phyloP scores from a whole-genome alignment of 2,888 invertebrate species.

The Willowsia nigromaculata region DNA sequence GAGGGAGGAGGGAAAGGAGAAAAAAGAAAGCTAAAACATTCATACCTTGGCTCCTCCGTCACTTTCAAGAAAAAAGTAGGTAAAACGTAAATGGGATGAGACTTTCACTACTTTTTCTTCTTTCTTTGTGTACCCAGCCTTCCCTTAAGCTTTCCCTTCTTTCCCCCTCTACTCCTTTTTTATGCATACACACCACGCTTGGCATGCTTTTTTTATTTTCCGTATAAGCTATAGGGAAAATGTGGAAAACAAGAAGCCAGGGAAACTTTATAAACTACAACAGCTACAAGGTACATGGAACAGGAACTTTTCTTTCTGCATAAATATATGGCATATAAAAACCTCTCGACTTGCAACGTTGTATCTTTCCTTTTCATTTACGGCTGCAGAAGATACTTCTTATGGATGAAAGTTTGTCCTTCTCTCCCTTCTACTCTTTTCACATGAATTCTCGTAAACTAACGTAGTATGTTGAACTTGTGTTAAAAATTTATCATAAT shows the following conservation, averaged over 20 bases:
- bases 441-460: slow-evolving; percentile 28
- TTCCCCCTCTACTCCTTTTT: background rate
- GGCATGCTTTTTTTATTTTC: background rate
- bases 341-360: background rate
- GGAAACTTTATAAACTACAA: slow-evolving; percentile 3
- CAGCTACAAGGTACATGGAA: background rate
- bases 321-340: slow-evolving; percentile 5
- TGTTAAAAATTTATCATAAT: slow-evolving; percentile 62
- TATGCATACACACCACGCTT: background rate
- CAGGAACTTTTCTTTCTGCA: slow-evolving; percentile 7
- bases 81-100: slow-evolving; percentile 59
- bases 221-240: background rate
- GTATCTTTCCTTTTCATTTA: slow-evolving; percentile 20
- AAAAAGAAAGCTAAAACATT: slow-evolving; percentile 54
- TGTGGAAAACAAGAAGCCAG: background rate
- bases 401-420: background rate
- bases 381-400: slow-evolving; percentile 6
- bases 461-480: slow-evolving; percentile 39
- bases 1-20: slow-evolving; percentile 1
- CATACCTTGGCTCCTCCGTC: slow-evolving; percentile 50
- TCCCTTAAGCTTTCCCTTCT: background rate
- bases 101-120: slow-evolving; percentile 24
- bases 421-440: slow-evolving; percentile 8
- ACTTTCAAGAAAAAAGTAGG: slow-evolving; percentile 49
- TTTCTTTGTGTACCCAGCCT: slow-evolving; percentile 3